phyloP scores from a whole-genome alignment of 1,140 invertebrate genomes.

The Cryptotermes secundus region DNA sequence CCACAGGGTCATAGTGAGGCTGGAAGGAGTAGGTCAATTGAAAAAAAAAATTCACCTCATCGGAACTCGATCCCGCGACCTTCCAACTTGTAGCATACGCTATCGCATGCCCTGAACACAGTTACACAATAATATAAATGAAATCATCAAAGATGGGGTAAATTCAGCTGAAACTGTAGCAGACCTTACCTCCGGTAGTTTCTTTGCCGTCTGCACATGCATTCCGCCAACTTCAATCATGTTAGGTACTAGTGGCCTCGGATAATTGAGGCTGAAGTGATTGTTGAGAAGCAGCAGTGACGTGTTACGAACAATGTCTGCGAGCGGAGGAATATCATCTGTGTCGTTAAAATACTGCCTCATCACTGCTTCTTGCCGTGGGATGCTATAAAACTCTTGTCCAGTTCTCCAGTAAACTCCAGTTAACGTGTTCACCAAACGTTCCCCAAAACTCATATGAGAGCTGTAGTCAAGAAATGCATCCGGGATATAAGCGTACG shows the following conservation, averaged over 20 bases:
- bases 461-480: conserved; percentile 39
- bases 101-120: no score
- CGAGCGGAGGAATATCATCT: conserved; percentile 36
- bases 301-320: conserved; percentile 42
- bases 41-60: no score
- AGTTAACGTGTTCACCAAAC: conserved; percentile 31
- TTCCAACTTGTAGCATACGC: no score
- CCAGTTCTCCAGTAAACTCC: background rate
- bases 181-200: conserved; percentile 41
- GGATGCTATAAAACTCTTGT: background rate
- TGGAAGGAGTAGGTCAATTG: no score
- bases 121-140: no score
- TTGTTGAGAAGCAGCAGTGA: conserved; percentile 51
- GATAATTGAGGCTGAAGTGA: conserved; percentile 49
- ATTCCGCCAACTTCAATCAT: conserved; percentile 60
- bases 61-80: no score
- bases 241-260: conserved; percentile 52
- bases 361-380: conserved; percentile 21
- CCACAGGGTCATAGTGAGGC: no score
- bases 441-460: conserved; percentile 22
- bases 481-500: conserved; percentile 39
- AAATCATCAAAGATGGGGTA: no score
- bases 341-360: conserved; percentile 6
- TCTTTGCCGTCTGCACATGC: conserved; percentile 49
- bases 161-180: no score